Conservation (phyloP, 2,797 vertebrate species). For the Tokudaia tokunoshimensis region DNA sequence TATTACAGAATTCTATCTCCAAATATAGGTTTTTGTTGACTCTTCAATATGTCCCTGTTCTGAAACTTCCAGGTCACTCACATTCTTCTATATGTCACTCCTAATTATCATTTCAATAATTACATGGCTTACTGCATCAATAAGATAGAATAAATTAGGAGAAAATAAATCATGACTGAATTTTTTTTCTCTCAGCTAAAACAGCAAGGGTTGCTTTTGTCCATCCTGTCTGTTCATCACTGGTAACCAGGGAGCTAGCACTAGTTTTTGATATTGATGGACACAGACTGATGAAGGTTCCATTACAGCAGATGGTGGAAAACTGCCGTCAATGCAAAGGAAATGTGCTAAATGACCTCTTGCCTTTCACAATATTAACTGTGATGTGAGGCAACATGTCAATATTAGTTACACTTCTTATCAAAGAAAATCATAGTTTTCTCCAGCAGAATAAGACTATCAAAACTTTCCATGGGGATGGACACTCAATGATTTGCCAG, state of each 20-base stretch:
- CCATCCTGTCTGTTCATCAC: neutral
- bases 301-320: neutral
- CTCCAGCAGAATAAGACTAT: neutral
- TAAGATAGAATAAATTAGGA: neutral
- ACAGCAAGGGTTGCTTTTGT: neutral
- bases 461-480: neutral
- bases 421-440: neutral
- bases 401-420: neutral
- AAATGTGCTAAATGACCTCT: neutral
- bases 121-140: neutral
- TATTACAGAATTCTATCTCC: neutral
- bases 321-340: neutral
- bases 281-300: neutral
- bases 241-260: neutral
- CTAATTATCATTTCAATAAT: neutral
- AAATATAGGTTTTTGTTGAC: neutral
- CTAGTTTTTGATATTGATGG: neutral
- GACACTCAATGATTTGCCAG: neutral
- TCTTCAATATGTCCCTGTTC: neutral
- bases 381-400: neutral
- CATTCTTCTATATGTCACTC: neutral
- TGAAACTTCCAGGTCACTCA: neutral
- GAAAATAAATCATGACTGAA: neutral
- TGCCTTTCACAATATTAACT: neutral
- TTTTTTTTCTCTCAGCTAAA: neutral